These are phyloP conservation scores for Mormyrus iriodes DNA, from an alignment of 2,113 vertebrate species.

Conservation along the genomic window DNA sequence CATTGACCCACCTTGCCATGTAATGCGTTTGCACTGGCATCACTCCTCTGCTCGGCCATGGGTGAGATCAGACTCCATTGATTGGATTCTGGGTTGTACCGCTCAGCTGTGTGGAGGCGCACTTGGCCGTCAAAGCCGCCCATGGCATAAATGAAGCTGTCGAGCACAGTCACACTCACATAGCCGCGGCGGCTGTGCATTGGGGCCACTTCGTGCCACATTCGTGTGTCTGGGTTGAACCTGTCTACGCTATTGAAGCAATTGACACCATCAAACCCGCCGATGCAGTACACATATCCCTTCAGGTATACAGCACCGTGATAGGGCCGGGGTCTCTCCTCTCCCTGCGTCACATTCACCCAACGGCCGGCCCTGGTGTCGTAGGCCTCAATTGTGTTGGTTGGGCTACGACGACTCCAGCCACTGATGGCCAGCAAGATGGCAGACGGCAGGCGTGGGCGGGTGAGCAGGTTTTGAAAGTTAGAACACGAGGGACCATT, in stretches of 20 bases:
- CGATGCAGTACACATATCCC: background rate
- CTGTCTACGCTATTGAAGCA: background rate
- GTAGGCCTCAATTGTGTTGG: background rate
- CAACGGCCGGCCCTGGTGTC: background rate
- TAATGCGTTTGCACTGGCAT: background rate
- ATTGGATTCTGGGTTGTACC: background rate
- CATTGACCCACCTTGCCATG: background rate
- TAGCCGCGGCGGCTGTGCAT: background rate
- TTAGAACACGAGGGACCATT: background rate
- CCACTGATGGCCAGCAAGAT: background rate
- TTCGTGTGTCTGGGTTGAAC: background rate
- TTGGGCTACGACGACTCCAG: background rate
- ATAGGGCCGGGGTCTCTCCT: background rate
- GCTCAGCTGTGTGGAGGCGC: background rate
- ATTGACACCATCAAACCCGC: background rate
- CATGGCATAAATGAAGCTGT: background rate
- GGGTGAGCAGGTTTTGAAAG: background rate
- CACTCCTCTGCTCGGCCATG: background rate
- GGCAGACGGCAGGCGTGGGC: background rate
- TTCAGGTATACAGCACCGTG: background rate
- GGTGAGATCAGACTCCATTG: background rate
- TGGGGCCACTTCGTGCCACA: background rate
- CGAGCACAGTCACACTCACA: background rate
- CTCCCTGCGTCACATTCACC: background rate
- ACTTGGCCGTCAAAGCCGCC: background rate